Base-by-base conservation (phyloP, 2,888 invertebrate species). In the Athalia rosae region DNA sequence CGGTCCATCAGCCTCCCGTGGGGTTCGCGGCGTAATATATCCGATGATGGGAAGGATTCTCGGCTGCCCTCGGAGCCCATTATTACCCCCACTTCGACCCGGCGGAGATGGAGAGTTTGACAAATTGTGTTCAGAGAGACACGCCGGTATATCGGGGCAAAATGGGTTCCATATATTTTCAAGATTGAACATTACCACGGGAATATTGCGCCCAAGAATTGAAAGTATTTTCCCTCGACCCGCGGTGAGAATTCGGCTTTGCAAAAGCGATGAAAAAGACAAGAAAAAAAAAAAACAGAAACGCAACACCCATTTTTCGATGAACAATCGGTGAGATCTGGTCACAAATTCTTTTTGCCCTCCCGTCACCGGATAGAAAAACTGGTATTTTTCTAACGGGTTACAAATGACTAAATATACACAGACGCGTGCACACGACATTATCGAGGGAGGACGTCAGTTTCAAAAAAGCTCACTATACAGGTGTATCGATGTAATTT, bases 171-270 rank as follows among this genome's bases (percentile, higher is more conserved):
- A 78, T 80, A 66, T 78, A 81, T 81, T 78, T 58, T 78, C 59
- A 74, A 78, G 78, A 81, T 81, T 80, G 80, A 79, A 76, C 80
- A 81, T 81, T 80, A 80, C 78, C 74, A 62, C 78, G 66, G 64
- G 59, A 64, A 77, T 79, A 79, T 81, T 80, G 79, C 79, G n/a
- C 79, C 78, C 66, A 78, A 79, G 62, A 48, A 79, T 81, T 77
- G 79, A 78, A 79, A 80, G 79, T 62, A 76, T 62, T 78, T 74
- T 47, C 13, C 1, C 59, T 4, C 15, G 74, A 61, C 47, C 7
- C 4, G 61, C 13, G 47, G 28, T 28, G 28, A 28, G 28, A 28
- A 28, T 28, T 28, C 28, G 28, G 28, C 28, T 28, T 28, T 28
- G 28, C n/a, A 62, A 50, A 6, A 45, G 43, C 48, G 15, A 59